Base-by-base conservation (phyloP, 1,140 invertebrate genomes). In the Steinernema khuongi region DNA sequence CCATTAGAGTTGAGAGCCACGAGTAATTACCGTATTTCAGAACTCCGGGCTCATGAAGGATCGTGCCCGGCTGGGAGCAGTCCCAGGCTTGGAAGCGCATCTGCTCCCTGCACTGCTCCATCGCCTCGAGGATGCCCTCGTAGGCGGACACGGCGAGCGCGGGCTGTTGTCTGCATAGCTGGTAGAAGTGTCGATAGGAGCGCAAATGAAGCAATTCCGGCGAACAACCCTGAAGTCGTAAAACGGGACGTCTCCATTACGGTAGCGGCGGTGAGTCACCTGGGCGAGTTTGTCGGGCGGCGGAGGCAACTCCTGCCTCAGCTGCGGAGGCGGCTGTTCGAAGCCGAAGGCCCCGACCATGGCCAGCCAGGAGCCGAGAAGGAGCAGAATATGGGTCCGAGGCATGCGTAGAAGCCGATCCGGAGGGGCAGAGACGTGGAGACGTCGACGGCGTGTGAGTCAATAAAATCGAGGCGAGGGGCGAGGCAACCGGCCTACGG, bases 11-110 rank as follows among this genome's bases (percentile, higher is more conserved):
- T 44, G 19, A n/a, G 43, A 33, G 44, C 19, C 22, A 0, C 22
- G 11, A 75, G 30, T 19, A 41, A 31, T 31, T 75, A 81, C 80
- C 80, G 73, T 79, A 77, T 41, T 75, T 32, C 1, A 81, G 71
- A n/a, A 81, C 22, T 14, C 71, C 70, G 19, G 80, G 80, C 70
- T 81, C 80, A 60, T 81, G 80, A 36, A 83, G 70, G 22, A 83
- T 76, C 30, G 83, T 83, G 18, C 78, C 81, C n/a, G 80, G 73
- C 32, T 84, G 78, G 17, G 79, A 74, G 72, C 81, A 81, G 66
- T 81, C 80, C 80, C 80, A 81, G 31, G 72, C 70, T 32, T 80
- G 80, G 67, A 81, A 81, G n/a, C 74, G 60, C 77, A 81, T 79
- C 43, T 79, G 31, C 26, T 78, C 50, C 32, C 77, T 44, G 50